Evolutionary conservation across 2,888 invertebrate species (phyloP).

Genomic region (Ectemnius lituratus): DNA sequence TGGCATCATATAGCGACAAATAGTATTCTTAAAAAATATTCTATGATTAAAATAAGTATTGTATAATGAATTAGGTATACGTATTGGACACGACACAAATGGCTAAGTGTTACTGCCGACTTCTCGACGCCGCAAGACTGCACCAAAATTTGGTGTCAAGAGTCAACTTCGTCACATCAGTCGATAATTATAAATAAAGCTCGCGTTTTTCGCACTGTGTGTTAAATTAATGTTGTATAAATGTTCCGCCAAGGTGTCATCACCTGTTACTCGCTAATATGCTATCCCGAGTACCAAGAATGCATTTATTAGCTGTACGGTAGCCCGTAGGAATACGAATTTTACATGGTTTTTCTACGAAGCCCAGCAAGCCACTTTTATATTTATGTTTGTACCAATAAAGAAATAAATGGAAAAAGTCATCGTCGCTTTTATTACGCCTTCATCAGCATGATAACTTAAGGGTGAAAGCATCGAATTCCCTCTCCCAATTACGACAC

Average conservation of each 20-base stretch:
- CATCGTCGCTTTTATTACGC: neutral
- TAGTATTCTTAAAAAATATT: too few relatives aligned
- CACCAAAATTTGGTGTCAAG: conserved; percentile 13
- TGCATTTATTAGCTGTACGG: conserved; percentile 57
- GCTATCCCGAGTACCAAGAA: conserved; percentile 53
- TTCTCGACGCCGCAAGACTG: conserved; percentile 24
- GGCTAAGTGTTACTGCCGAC: neutral
- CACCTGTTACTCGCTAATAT: neutral
- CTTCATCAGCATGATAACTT: too few relatives aligned
- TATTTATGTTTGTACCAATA: conserved; percentile 49
- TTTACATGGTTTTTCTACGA: conserved; percentile 38
- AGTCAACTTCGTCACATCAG: too few relatives aligned
- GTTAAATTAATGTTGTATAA: neutral
- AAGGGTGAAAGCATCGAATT: too few relatives aligned
- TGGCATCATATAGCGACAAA: too few relatives aligned
- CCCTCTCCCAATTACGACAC: too few relatives aligned
- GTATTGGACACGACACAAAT: too few relatives aligned
- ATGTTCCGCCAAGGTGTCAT: neutral
- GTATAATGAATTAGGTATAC: too few relatives aligned
- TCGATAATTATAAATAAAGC: too few relatives aligned
- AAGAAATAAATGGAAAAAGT: conserved; percentile 21
- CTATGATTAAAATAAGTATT: too few relatives aligned
- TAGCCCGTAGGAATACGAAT: conserved; percentile 24
- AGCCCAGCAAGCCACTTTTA: conserved; percentile 36
- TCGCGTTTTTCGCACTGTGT: too few relatives aligned